Conservation (phyloP, 2,888 invertebrate genomes). For the Lissonota sp. region DNA sequence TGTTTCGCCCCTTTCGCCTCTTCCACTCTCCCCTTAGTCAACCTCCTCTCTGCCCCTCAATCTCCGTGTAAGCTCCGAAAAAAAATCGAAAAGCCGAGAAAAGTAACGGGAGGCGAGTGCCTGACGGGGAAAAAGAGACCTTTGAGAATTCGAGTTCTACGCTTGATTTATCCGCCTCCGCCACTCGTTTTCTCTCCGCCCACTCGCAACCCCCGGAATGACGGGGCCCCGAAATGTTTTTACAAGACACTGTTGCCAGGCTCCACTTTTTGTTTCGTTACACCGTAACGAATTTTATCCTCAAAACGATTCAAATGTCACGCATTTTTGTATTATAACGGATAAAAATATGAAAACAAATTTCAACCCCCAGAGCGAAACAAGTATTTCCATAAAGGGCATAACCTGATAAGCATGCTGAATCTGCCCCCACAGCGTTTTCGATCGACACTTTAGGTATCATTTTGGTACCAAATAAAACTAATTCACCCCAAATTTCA, state of each 20-base stretch:
- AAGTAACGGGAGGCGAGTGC: slow-evolving; percentile 46
- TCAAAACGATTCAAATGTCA: too few species aligned
- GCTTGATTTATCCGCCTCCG: slow-evolving; percentile 59
- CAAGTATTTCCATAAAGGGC: too few species aligned
- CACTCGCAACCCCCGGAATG: slow-evolving; percentile 6
- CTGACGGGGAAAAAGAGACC: slow-evolving; percentile 61
- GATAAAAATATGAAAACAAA: too few species aligned
- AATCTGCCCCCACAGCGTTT: too few species aligned
- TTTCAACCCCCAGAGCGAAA: too few species aligned
- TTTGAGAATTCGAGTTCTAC: slow-evolving; percentile 58
- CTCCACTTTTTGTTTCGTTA: not conserved
- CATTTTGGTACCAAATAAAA: too few species aligned
- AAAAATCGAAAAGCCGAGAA: slow-evolving; percentile 37
- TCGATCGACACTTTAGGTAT: too few species aligned
- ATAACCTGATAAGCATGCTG: too few species aligned
- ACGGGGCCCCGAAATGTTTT: not conserved
- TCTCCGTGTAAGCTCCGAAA: not conserved
- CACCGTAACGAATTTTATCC: too few species aligned
- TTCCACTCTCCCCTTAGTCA: not conserved
- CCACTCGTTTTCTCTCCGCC: slow-evolving; percentile 34
- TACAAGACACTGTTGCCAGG: slow-evolving; percentile 21
- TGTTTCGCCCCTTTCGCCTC: not conserved
- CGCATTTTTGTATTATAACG: too few species aligned
- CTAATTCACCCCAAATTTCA: too few species aligned
- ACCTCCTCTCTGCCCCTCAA: slow-evolving; percentile 20